Evolutionary conservation across 2,797 vertebrate genomes (phyloP).

Genomic region (Neoniphon sammara): DNA sequence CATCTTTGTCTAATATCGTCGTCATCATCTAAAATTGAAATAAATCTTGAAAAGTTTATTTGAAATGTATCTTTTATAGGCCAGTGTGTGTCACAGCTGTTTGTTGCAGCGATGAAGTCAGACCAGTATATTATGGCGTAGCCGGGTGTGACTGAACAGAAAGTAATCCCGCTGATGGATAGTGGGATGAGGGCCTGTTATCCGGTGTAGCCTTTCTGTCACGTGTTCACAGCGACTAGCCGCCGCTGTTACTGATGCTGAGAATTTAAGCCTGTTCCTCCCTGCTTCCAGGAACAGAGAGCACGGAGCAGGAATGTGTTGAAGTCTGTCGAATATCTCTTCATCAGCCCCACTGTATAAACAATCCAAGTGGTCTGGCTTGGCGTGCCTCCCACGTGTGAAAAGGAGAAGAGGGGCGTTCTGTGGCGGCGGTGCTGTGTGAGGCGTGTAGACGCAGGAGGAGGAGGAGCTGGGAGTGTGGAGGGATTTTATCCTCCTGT

Average conservation of each 20-base stretch:
- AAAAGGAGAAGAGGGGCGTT: conserved; percentile 51
- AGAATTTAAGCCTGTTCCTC: conserved; percentile 57
- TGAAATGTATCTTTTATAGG: neutral
- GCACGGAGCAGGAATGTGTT: conserved; percentile 72
- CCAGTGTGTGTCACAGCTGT: neutral
- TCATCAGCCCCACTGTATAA: conserved; percentile 75
- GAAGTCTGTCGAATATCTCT: conserved; percentile 76
- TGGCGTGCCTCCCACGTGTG: conserved; percentile 62
- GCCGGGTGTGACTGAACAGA: conserved; percentile 39
- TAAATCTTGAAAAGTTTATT: neutral
- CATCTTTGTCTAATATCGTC: neutral
- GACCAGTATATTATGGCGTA: conserved; percentile 27
- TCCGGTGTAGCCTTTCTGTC: conserved; percentile 38
- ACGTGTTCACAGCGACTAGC: conserved; percentile 57
- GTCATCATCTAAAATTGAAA: too few species aligned
- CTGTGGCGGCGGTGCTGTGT: conserved; percentile 4
- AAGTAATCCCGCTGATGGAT: conserved; percentile 32
- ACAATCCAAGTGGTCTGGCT: conserved; percentile 68
- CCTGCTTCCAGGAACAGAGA: conserved; percentile 72
- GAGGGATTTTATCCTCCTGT: conserved; percentile 21
- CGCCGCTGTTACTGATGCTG: conserved; percentile 62
- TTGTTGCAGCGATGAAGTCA: conserved; percentile 31
- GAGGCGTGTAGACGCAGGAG: conserved; percentile 10
- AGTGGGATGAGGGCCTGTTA: conserved; percentile 23
- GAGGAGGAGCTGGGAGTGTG: too few species aligned